phyloP scores from a whole-genome alignment of 2,888 invertebrate species.

The Zelleria hepariella region DNA sequence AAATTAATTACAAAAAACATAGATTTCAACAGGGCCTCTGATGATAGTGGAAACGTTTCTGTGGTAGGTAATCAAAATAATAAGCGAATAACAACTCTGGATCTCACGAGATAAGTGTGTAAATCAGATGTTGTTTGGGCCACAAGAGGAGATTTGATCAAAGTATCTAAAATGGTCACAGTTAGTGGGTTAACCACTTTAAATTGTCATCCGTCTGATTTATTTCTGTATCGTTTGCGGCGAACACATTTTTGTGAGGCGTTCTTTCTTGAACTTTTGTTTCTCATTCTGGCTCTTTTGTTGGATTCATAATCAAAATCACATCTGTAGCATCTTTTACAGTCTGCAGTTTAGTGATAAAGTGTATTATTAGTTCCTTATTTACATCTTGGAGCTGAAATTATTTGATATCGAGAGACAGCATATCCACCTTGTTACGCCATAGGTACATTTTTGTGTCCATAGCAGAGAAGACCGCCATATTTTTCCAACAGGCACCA shows the following conservation, averaged over 20 bases:
- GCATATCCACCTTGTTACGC: too few relatives aligned
- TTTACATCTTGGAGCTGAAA: too few relatives aligned
- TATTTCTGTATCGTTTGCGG: slow-evolving; percentile 69
- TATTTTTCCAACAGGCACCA: not conserved
- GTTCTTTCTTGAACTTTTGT: slow-evolving; percentile 3
- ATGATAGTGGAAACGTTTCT: slow-evolving; percentile 46
- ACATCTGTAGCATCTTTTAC: too few relatives aligned
- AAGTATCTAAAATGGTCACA: slow-evolving; percentile 73
- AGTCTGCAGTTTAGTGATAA: too few relatives aligned
- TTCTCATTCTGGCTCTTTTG: not conserved
- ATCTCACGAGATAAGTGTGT: slow-evolving; percentile 24
- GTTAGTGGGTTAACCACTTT: slow-evolving; percentile 74
- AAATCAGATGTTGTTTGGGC: slow-evolving; percentile 21
- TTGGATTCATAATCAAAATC: too few relatives aligned
- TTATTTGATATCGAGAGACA: too few relatives aligned
- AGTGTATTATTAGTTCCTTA: too few relatives aligned
- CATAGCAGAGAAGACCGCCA: not conserved
- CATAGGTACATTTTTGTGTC: too few relatives aligned
- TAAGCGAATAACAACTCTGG: slow-evolving; percentile 39
- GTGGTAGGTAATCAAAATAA: slow-evolving; percentile 3
- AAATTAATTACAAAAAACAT: slow-evolving; percentile 40
- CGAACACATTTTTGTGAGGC: slow-evolving; percentile 58
- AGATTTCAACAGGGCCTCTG: slow-evolving; percentile 58
- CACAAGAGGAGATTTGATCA: slow-evolving; percentile 67
- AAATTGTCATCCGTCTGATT: slow-evolving; percentile 74